phyloP scores from a whole-genome alignment of 2,113 vertebrate genomes.

The Oncorhynchus tshawytscha region DNA sequence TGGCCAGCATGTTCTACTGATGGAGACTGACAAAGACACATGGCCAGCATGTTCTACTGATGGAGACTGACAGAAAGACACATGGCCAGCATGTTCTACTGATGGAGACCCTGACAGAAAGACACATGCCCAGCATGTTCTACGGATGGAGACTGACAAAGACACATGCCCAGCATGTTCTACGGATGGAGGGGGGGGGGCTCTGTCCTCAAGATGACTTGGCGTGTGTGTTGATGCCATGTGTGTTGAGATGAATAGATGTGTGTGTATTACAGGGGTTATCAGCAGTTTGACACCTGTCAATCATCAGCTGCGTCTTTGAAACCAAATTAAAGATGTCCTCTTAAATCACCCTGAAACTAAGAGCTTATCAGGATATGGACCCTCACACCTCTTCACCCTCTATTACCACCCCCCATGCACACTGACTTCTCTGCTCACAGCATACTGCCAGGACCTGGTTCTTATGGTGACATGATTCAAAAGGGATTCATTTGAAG shows the following conservation, averaged over 20 bases:
- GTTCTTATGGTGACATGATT: not conserved
- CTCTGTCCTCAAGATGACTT: constrained; percentile 37
- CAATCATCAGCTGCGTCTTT: constrained; percentile 30
- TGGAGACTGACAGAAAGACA: too few species aligned
- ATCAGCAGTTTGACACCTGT: constrained; percentile 11
- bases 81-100: too few species aligned
- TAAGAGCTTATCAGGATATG: not conserved
- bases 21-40: too few species aligned
- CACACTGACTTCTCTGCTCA: constrained; percentile 77
- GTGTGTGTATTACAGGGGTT: too few species aligned
- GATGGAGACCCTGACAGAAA: too few species aligned
- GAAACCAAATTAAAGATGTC: constrained; percentile 37
- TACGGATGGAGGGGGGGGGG: not conserved
- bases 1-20: too few species aligned
- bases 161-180: too few species aligned
- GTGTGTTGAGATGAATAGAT: too few species aligned
- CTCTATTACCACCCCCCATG: constrained; percentile 75
- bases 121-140: too few species aligned
- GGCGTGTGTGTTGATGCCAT: too few species aligned
- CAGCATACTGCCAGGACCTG: not conserved
- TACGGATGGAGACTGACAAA: too few species aligned
- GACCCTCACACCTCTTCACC: not conserved
- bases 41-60: constrained; percentile 35
- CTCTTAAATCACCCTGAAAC: constrained; percentile 14
- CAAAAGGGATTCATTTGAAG: too few species aligned